These are phyloP conservation scores for Macrophya annulata DNA, from an alignment of 2,888 invertebrate species.

Conservation along the genomic window DNA sequence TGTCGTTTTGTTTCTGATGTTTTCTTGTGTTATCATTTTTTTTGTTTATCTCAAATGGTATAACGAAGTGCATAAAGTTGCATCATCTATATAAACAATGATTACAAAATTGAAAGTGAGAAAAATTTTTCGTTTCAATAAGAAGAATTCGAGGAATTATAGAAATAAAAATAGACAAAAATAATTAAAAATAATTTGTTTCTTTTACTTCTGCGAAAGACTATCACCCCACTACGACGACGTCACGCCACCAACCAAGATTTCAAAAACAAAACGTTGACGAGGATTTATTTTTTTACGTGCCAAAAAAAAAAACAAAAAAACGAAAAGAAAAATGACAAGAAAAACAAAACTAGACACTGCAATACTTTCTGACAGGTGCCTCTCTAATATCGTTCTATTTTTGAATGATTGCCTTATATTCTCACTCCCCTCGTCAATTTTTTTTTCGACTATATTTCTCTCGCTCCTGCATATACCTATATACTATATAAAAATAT, in stretches of 20 bases:
- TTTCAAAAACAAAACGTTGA: neutral
- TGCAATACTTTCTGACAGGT: slow-evolving; percentile 25
- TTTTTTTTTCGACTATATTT: neutral
- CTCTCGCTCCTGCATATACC: too few relatives aligned
- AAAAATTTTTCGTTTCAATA: too few relatives aligned
- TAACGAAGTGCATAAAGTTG: neutral
- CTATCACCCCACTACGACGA: neutral
- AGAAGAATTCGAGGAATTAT: neutral
- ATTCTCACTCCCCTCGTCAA: neutral
- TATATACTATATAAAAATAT: too few relatives aligned
- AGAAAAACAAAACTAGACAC: neutral
- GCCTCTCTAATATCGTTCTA: neutral
- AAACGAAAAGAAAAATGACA: too few relatives aligned
- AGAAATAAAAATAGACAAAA: neutral
- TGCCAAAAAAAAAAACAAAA: neutral
- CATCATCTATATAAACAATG: too few relatives aligned
- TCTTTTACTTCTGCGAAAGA: neutral
- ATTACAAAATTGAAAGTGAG: too few relatives aligned
- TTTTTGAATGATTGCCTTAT: slow-evolving; percentile 36
- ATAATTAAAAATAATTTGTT: neutral
- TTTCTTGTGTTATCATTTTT: neutral
- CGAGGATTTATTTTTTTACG: slow-evolving; percentile 45
- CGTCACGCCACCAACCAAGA: neutral
- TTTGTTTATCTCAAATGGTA: slow-evolving; percentile 7
- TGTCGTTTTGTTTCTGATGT: neutral